These are phyloP conservation scores for Macrosteles quadrilineatus DNA, from an alignment of 1,140 invertebrate species.

Conservation along the genomic window DNA sequence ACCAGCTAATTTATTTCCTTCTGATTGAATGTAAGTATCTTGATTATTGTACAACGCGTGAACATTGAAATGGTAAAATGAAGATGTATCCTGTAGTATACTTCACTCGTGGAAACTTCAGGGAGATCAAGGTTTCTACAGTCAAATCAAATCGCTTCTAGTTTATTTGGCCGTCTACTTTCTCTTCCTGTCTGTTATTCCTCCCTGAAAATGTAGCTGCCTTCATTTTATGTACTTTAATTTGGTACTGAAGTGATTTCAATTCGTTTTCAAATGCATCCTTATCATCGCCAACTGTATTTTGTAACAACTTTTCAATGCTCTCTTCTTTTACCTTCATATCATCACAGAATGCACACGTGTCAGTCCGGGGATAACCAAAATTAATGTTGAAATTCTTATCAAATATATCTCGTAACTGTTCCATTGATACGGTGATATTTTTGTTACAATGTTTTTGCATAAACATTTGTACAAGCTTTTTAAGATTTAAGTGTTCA, in stretches of 20 bases:
- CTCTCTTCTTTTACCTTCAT: conserved; percentile 19
- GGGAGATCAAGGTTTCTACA: conserved; percentile 39
- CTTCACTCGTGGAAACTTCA: too few species aligned
- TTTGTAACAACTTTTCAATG: background rate
- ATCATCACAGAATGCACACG: conserved; percentile 17
- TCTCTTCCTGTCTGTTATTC: conserved; percentile 34
- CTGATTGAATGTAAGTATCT: too few species aligned
- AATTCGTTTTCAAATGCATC: conserved; percentile 14
- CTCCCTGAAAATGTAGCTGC: conserved; percentile 38
- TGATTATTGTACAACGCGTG: too few species aligned
- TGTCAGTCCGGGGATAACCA: conserved; percentile 27
- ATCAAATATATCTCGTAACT: conserved; percentile 25
- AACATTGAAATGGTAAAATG: too few species aligned
- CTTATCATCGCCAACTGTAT: conserved; percentile 35
- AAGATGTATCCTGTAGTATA: too few species aligned
- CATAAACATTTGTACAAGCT: conserved; percentile 20
- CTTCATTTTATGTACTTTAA: conserved; percentile 37
- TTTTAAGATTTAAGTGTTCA: conserved; percentile 25
- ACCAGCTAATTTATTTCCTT: too few species aligned
- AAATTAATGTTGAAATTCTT: conserved; percentile 33
- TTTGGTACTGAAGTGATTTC: conserved; percentile 15
- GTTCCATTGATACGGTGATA: conserved; percentile 27
- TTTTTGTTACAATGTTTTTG: background rate
- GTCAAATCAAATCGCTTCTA: conserved; percentile 41
- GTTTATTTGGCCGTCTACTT: conserved; percentile 5